Conservation (phyloP, 2,797 vertebrate species). For the Falco naumanni region DNA sequence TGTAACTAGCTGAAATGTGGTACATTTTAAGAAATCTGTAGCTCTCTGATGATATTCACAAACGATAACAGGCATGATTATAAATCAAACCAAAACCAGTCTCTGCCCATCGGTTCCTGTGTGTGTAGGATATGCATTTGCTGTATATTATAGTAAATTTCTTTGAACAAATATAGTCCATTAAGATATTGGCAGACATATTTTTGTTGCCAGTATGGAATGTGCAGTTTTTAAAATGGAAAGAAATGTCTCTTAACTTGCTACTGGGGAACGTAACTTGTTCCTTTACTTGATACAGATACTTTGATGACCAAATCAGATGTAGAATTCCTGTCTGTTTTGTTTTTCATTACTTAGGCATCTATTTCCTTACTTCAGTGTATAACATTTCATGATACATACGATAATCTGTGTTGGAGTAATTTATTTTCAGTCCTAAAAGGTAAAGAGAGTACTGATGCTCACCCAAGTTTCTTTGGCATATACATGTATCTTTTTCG, state of each 20-base stretch:
- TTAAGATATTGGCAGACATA: background rate
- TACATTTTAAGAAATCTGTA: accelerated
- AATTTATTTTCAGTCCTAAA: background rate
- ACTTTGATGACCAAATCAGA: background rate
- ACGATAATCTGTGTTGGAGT: background rate
- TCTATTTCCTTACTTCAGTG: background rate
- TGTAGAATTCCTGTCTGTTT: background rate
- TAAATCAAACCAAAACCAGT: background rate
- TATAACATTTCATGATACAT: background rate
- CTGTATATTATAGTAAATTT: background rate
- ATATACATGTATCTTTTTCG: background rate
- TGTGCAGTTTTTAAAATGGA: background rate
- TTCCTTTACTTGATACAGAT: background rate
- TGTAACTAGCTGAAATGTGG: background rate
- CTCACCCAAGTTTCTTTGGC: background rate
- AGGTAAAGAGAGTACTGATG: background rate
- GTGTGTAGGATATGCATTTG: background rate
- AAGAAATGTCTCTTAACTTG: background rate
- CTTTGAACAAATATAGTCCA: background rate
- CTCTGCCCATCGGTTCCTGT: accelerated
- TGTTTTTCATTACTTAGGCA: background rate
- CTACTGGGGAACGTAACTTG: background rate
- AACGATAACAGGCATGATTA: background rate
- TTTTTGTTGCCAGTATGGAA: background rate
- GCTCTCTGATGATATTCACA: background rate